A percentile compares a stretch with the other conserved stretches of the same genome.
phyloP scores from a whole-genome alignment of 1,140 invertebrate species.

The Nephila pilipes region DNA sequence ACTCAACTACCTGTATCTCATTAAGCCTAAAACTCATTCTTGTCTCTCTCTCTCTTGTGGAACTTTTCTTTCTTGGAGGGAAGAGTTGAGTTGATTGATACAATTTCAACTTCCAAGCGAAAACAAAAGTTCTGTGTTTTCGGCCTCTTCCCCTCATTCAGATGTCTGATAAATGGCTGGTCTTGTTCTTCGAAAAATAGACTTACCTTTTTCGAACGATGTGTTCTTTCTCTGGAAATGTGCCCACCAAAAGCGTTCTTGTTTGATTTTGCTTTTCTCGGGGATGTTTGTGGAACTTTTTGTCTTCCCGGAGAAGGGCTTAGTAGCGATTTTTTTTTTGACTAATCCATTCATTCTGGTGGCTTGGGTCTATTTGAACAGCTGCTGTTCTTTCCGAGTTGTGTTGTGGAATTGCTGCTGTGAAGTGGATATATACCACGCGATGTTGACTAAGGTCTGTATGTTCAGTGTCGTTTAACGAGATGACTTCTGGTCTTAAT shows the following conservation, averaged over 20 bases:
- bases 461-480: not conserved
- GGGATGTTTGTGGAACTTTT: not conserved
- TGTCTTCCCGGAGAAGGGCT: not conserved
- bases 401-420: not conserved
- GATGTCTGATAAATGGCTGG: not conserved
- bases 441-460: not conserved
- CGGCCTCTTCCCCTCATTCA: not conserved
- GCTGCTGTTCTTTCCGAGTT: not conserved
- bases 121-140: conserved; percentile 6
- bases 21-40: not conserved
- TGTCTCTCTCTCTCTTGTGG: not conserved
- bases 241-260: not conserved
- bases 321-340: not conserved
- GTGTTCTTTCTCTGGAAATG: not conserved
- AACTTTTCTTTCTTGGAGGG: not conserved
- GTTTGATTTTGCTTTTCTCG: not conserved
- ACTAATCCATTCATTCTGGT: conserved; percentile 4
- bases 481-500: not conserved
- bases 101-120: not conserved
- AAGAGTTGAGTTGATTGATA: not conserved
- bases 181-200: not conserved
- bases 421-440: not conserved
- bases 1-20: conserved; percentile 20
- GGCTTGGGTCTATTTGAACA: not conserved
- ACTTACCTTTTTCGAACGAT: not conserved